phyloP scores from a whole-genome alignment of 2,797 vertebrate species.

The Hemitrygon akajei region DNA sequence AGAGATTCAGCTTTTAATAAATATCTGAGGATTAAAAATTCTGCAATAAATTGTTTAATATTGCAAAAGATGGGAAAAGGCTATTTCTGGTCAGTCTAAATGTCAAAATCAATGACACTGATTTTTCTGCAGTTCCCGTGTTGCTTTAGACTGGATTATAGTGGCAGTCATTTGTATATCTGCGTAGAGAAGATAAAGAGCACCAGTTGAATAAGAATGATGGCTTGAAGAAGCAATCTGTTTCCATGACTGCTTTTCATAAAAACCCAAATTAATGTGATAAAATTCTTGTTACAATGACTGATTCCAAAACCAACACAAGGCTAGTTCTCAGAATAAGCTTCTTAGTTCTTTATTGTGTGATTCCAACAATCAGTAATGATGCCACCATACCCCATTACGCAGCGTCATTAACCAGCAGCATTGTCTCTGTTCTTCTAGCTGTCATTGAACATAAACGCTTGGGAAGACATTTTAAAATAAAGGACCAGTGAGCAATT shows the following conservation, averaged over 20 bases:
- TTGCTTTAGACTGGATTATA: constrained; percentile 43
- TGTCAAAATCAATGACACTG: constrained; percentile 44
- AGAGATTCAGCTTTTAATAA: not conserved
- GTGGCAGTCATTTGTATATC: constrained; percentile 43
- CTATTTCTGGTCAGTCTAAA: constrained; percentile 41
- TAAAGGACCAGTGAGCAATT: constrained; percentile 51
- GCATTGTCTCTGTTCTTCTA: not conserved
- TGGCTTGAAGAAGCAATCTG: constrained; percentile 43
- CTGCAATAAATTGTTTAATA: not conserved
- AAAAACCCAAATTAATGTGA: constrained; percentile 45
- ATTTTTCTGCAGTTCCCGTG: constrained; percentile 40
- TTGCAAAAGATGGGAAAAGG: constrained; percentile 38
- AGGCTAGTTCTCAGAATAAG: constrained; percentile 56
- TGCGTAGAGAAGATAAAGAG: constrained; percentile 50
- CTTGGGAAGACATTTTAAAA: constrained; percentile 42
- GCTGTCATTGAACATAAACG: not conserved
- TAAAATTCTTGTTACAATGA: constrained; percentile 50
- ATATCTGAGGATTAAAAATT: not conserved
- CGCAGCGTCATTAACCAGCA: not conserved
- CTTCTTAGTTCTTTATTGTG: constrained; percentile 43
- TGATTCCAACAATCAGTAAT: constrained; percentile 18
- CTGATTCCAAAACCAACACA: constrained; percentile 57
- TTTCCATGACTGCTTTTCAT: constrained; percentile 48
- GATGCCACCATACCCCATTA: not conserved
- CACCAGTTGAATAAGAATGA: constrained; percentile 43